phyloP scores from a whole-genome alignment of 2,797 vertebrate genomes.

The Scarus forsteni region DNA sequence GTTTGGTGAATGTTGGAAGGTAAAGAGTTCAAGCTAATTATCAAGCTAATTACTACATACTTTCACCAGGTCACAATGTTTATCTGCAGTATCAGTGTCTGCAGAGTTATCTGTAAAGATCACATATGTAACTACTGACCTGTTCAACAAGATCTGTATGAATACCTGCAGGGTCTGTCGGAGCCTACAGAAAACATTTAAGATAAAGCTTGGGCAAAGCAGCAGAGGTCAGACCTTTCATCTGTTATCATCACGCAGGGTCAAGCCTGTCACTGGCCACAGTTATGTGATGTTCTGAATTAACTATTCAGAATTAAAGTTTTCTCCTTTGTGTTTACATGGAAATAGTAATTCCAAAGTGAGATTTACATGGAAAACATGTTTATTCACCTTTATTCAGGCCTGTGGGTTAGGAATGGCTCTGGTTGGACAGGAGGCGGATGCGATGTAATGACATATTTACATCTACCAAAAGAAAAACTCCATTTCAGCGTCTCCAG shows the following conservation, averaged over 20 bases:
- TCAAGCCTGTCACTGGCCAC: constrained; percentile 16
- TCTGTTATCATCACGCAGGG: constrained; percentile 7
- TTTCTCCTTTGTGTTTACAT: too few species aligned
- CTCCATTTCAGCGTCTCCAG: too few species aligned
- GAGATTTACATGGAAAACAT: too few species aligned
- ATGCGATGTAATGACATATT: too few species aligned
- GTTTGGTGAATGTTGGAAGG: background rate
- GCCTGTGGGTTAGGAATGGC: too few species aligned
- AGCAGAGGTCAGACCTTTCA: constrained; percentile 29
- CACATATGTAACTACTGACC: constrained; percentile 1
- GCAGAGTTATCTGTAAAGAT: constrained; percentile 8
- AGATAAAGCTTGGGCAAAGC: constrained; percentile 19
- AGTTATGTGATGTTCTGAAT: too few species aligned
- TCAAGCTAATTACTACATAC: background rate
- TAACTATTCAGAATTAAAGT: too few species aligned
- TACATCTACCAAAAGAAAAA: too few species aligned
- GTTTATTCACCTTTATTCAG: too few species aligned
- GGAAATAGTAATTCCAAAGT: too few species aligned
- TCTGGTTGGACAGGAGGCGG: too few species aligned
- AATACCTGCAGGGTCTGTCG: constrained; percentile 26
- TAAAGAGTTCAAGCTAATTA: background rate
- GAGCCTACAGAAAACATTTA: constrained; percentile 38
- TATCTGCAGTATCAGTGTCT: constrained; percentile 14
- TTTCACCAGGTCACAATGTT: background rate
- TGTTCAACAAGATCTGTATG: constrained; percentile 1